Base-by-base conservation (phyloP, 2,797 vertebrate genomes). In the Clarias laeviceps region DNA sequence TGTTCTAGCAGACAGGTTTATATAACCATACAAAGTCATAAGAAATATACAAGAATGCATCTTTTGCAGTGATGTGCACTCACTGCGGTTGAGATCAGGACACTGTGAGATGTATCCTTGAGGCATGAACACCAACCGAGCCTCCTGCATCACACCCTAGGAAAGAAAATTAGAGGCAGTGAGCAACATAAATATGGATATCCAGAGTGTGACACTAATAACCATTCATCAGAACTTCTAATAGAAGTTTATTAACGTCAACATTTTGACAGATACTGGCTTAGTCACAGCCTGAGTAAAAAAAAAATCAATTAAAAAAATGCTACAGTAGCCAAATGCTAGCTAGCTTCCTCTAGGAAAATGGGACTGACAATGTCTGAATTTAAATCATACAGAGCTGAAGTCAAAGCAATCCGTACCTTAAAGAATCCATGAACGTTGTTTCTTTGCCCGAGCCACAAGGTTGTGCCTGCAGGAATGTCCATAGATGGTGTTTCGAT, bases 71-170 rank as follows among this genome's bases (percentile, higher is more conserved):
- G 56, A 27, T 17, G 24, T 32, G 61, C 87, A 97, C 98, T 97
- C 94, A 99, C 98, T 99, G 94, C 97, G 97, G 95, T 99, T 99
- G 87, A 99, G 97, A 93, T 99, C 98, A 68, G 98, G 98, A 91
- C 98, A 99, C 92, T 99, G 98, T 85, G 95, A 96, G 91, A 99
- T 97, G 94, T 98, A 99, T 89, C 98, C 98, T 93, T 99, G 98
- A 84, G 98, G 97, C 96, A 98, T 97, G 90, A 98, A 94, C 93
- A 99, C 95, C 90, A 99, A 94, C 92, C 98, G 96, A 87, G 98
- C 96, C 85, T 99, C 98, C 94, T 99, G 98, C 97, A 99, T 97
- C 93, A 98, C 94, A 72, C 98, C 98, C 98, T 99, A 85, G 29
- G 68, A 79, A 4, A n/a, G 27, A n/a, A 32, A 68, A 61, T 27